Evolutionary conservation across 2,797 vertebrate species (phyloP).

Genomic region (Sebastes glaucus): DNA sequence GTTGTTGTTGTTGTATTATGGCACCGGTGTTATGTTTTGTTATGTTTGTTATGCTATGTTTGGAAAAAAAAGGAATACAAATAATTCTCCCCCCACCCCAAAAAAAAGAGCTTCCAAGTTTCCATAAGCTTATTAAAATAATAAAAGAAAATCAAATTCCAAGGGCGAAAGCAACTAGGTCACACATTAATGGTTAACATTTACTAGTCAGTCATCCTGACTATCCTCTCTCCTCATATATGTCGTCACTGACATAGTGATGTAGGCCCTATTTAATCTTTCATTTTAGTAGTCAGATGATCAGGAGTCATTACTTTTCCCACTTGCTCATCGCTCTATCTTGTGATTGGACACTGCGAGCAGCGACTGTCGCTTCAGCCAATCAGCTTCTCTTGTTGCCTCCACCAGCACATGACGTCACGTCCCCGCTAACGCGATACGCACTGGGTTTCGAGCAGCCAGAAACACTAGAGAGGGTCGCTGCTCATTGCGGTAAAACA

Average conservation of each 20-base stretch:
- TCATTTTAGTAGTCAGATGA: conserved; percentile 55
- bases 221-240: neutral
- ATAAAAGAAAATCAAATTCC: neutral
- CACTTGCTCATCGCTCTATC: neutral
- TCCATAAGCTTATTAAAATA: neutral
- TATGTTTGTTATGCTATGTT: too few species aligned
- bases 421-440: conserved; percentile 15
- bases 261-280: conserved; percentile 12
- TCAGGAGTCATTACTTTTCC: conserved; percentile 15
- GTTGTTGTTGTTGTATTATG: too few species aligned
- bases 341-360: conserved; percentile 33
- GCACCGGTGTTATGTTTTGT: too few species aligned
- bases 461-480: neutral
- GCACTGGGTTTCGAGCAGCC: conserved; percentile 3
- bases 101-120: neutral
- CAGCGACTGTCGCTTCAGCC: conserved; percentile 1
- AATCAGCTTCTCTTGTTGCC: conserved; percentile 28
- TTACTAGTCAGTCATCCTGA: neutral
- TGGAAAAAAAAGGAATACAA: too few species aligned
- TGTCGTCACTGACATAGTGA: neutral
- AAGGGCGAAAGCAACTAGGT: neutral
- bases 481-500: conserved; percentile 47
- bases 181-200: conserved; percentile 22
- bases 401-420: conserved; percentile 58
- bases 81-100: accelerated